A percentile compares a stretch with the other conserved stretches of the same genome.
Evolutionary conservation across 2,888 invertebrate species (phyloP).

Genomic region (Lagria hirta): DNA sequence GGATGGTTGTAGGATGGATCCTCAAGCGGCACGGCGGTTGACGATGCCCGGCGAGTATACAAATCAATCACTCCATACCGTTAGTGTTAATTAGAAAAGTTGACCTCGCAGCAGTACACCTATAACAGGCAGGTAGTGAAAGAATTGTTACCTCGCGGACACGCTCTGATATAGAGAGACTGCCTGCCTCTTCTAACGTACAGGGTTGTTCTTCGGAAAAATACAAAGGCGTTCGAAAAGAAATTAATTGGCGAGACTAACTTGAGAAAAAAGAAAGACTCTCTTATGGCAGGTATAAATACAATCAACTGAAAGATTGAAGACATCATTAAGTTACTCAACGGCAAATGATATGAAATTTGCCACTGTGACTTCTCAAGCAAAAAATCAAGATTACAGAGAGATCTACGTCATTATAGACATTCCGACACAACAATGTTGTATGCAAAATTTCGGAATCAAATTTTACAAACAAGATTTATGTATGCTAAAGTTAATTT

Average conservation of each 20-base stretch:
- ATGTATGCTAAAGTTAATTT: too few relatives aligned
- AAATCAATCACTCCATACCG: constrained; percentile 50
- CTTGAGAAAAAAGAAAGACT: constrained; percentile 6
- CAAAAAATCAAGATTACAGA: too few relatives aligned
- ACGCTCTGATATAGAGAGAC: constrained; percentile 15
- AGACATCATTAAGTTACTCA: constrained; percentile 11
- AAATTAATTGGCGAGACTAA: constrained; percentile 17
- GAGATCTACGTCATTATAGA: too few relatives aligned
- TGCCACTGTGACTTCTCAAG: constrained; percentile 1
- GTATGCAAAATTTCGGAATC: too few relatives aligned
- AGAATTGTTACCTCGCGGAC: constrained; percentile 21
- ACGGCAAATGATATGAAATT: constrained; percentile 2
- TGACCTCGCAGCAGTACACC: constrained; percentile 45
- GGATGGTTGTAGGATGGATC: constrained; percentile 6
- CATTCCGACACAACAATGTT: too few relatives aligned
- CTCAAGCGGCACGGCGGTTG: constrained; percentile 8
- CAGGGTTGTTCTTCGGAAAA: constrained; percentile 21
- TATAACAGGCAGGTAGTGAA: constrained; percentile 25
- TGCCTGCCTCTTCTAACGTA: constrained; percentile 14
- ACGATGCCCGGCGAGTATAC: constrained; percentile 42
- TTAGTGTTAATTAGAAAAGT: constrained; percentile 53
- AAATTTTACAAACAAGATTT: too few relatives aligned
- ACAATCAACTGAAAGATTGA: constrained; percentile 9
- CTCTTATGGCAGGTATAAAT: constrained; percentile 1
- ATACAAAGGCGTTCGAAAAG: constrained; percentile 20